Conservation (phyloP, 1,140 invertebrate species). For the Papilio aristodemus region DNA sequence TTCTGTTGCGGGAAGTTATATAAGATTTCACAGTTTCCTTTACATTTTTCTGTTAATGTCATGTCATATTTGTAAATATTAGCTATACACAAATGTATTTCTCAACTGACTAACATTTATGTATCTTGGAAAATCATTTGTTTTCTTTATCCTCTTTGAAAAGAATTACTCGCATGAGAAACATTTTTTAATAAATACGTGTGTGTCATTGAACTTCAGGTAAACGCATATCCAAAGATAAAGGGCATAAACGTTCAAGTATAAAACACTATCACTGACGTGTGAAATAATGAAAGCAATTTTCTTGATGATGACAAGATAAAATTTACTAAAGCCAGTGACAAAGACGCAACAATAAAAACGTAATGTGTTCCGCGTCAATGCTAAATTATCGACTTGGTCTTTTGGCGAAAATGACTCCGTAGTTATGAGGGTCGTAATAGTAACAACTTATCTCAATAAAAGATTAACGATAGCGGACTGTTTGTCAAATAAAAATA, state of each 20-base stretch:
- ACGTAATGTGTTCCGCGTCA: slow-evolving; percentile 11
- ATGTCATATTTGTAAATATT: neutral
- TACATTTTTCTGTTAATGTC: neutral
- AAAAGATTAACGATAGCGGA: slow-evolving; percentile 4
- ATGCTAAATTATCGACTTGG: slow-evolving; percentile 9
- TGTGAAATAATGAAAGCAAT: slow-evolving; percentile 2
- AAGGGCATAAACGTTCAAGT: neutral
- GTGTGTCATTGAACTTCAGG: too few relatives aligned
- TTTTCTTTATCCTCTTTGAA: too few relatives aligned
- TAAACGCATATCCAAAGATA: too few relatives aligned
- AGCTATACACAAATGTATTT: neutral
- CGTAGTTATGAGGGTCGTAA: slow-evolving; percentile 9
- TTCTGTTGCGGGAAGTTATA: slow-evolving; percentile 7
- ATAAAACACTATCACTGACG: neutral
- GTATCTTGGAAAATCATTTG: too few relatives aligned
- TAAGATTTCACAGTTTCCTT: neutral
- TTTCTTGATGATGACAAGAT: neutral
- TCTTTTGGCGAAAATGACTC: slow-evolving; percentile 1
- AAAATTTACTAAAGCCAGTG: slow-evolving; percentile 3
- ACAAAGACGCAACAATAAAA: slow-evolving; percentile 1
- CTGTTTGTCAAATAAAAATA: slow-evolving; percentile 2
- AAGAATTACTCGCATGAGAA: too few relatives aligned
- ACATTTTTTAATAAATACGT: too few relatives aligned
- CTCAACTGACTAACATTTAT: too few relatives aligned
- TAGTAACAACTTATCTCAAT: slow-evolving; percentile 10